A percentile compares a stretch with the other conserved stretches of the same genome.
Conservation (phyloP, 2,113 vertebrate species). For the Otocyon megalotis region DNA sequence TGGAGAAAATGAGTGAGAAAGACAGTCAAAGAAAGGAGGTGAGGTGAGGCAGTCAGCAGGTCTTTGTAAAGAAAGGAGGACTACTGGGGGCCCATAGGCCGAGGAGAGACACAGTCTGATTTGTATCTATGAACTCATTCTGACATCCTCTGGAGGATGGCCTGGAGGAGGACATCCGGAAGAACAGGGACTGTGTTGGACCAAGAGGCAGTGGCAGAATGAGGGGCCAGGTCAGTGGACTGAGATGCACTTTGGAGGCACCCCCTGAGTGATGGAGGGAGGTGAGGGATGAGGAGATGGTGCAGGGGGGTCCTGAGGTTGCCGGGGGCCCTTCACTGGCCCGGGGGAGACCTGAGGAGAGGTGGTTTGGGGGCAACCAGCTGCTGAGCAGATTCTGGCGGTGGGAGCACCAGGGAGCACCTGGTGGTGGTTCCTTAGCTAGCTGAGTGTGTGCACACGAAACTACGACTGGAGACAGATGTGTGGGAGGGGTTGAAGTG, state of each 20-base stretch:
- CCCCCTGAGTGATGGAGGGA: not conserved
- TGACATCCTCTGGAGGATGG: not conserved
- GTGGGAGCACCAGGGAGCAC: not conserved
- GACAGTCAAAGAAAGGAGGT: not conserved
- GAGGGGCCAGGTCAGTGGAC: not conserved
- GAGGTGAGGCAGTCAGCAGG: not conserved
- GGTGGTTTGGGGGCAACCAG: not conserved
- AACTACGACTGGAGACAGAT: not conserved
- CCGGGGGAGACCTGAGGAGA: not conserved
- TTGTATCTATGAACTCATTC: not conserved
- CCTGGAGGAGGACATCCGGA: not conserved
- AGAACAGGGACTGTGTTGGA: not conserved
- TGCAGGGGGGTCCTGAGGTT: not conserved
- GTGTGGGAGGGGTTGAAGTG: not conserved
- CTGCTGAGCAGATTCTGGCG: not conserved
- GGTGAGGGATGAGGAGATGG: not conserved
- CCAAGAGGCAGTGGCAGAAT: not conserved
- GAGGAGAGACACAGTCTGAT: not conserved
- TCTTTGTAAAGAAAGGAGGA: not conserved
- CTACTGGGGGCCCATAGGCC: fast-evolving
- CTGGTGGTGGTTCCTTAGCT: not conserved
- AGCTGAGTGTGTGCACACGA: fast-evolving
- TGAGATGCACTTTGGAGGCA: not conserved
- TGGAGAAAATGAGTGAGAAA: not conserved
- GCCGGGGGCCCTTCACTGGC: not conserved